Conservation (phyloP, 2,888 invertebrate species). For the Lasioglossum lativentre region DNA sequence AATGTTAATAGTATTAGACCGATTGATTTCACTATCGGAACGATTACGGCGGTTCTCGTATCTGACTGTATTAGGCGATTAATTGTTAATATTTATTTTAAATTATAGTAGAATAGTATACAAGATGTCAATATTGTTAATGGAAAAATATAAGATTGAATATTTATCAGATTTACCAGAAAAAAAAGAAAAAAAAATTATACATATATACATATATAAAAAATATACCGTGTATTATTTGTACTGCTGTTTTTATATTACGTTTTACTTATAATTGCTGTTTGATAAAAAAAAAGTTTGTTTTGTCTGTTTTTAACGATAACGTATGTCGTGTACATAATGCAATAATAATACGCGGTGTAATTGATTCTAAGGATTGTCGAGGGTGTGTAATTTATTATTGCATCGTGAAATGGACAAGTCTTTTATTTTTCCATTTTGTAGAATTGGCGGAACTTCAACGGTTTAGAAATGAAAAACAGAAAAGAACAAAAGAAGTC, state of each 20-base stretch:
- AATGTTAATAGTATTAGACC: slow-evolving; percentile 45
- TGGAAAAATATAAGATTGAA: slow-evolving; percentile 64
- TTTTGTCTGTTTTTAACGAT: slow-evolving; percentile 15
- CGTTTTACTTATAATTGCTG: slow-evolving; percentile 32
- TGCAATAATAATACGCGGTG: slow-evolving; percentile 36
- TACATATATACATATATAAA: slow-evolving; percentile 25
- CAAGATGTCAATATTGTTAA: slow-evolving; percentile 62
- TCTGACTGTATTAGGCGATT: slow-evolving; percentile 44
- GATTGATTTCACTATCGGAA: slow-evolving; percentile 44
- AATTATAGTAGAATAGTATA: slow-evolving; percentile 46
- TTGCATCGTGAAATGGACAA: slow-evolving; percentile 20
- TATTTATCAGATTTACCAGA: slow-evolving; percentile 46
- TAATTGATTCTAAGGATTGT: slow-evolving; percentile 37
- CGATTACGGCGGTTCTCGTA: slow-evolving; percentile 35
- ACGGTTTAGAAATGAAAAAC: slow-evolving; percentile 13
- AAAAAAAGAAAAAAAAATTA: slow-evolving; percentile 25
- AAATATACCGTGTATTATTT: slow-evolving; percentile 37
- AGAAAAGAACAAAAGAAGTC: background rate
- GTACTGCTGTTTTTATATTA: slow-evolving; percentile 42
- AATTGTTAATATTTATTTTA: slow-evolving; percentile 63
- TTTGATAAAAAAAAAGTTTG: slow-evolving; percentile 22
- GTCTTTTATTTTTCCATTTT: slow-evolving; percentile 64
- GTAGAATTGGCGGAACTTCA: slow-evolving; percentile 29
- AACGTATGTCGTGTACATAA: slow-evolving; percentile 46
- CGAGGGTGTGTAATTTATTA: slow-evolving; percentile 43